phyloP scores from a whole-genome alignment of 2,113 vertebrate species.

The Prionailurus viverrinus region DNA sequence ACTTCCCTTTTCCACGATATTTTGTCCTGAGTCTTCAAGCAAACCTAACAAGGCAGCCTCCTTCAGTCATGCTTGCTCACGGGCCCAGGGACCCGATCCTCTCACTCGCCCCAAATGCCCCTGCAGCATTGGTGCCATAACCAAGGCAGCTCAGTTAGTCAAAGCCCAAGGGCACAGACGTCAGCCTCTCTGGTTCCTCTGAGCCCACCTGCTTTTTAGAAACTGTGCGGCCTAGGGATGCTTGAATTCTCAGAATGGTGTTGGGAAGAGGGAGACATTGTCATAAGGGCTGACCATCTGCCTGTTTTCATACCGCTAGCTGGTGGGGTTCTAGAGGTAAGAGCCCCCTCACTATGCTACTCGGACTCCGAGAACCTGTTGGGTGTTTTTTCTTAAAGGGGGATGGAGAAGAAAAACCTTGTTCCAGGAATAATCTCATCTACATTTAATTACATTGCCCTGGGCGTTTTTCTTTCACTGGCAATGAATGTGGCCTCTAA shows the following conservation, averaged over 20 bases:
- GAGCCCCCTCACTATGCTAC: neutral
- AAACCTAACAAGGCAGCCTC: neutral
- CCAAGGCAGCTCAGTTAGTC: neutral
- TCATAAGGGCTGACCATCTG: neutral
- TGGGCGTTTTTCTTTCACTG: neutral
- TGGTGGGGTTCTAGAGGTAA: neutral
- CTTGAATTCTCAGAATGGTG: neutral
- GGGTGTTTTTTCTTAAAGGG: neutral
- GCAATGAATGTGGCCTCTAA: slow-evolving; percentile 43
- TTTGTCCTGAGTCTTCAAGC: neutral
- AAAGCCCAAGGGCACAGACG: neutral
- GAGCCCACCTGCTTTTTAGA: neutral
- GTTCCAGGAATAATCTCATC: slow-evolving; percentile 41
- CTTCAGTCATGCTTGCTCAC: neutral
- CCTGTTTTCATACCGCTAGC: neutral
- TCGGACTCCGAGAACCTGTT: fast-evolving
- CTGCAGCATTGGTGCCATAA: neutral
- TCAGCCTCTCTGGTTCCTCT: neutral
- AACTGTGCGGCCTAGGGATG: neutral
- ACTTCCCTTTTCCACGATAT: neutral
- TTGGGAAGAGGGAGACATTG: too few species aligned
- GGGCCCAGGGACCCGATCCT: neutral
- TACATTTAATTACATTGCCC: neutral
- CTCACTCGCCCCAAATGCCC: neutral
- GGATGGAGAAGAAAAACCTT: neutral